A percentile compares a stretch with the other conserved stretches of the same genome.
These are phyloP conservation scores for Sebastes matsubarae DNA, from an alignment of 2,797 vertebrate species.

Conservation along the genomic window DNA sequence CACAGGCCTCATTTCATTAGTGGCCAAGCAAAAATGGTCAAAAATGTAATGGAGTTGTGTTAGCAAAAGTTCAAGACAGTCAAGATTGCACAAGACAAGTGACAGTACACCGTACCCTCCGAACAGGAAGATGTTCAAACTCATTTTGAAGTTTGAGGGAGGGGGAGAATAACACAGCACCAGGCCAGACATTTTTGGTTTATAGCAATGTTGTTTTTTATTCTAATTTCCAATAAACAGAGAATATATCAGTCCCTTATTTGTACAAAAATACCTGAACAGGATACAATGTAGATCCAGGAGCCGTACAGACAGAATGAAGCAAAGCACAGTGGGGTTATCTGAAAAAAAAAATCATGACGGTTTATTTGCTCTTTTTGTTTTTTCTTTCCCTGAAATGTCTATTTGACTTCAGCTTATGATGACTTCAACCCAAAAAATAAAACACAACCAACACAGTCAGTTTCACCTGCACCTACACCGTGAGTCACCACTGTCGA, in stretches of 20 bases:
- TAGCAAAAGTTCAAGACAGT: background rate
- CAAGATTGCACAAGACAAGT: background rate
- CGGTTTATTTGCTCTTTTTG: conserved; percentile 47
- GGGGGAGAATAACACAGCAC: conserved; percentile 28
- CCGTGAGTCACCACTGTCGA: conserved; percentile 44
- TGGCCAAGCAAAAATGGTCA: background rate
- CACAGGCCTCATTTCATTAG: background rate
- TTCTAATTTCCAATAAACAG: conserved; percentile 99
- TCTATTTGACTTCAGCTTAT: conserved; percentile 83
- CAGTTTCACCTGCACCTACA: conserved; percentile 66
- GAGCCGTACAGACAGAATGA: conserved; percentile 90
- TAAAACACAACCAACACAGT: conserved; percentile 58
- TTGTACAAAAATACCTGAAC: conserved; percentile 99
- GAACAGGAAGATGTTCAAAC: background rate
- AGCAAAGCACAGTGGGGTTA: conserved; percentile 87
- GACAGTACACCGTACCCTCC: background rate
- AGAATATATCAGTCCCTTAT: conserved; percentile 97
- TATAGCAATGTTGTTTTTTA: conserved; percentile 95
- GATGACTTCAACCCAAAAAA: conserved; percentile 76
- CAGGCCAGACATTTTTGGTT: conserved; percentile 66
- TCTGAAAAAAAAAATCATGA: conserved; percentile 46
- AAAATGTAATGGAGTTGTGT: background rate
- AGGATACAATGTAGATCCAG: conserved; percentile 94
- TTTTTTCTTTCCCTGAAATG: conserved; percentile 81
- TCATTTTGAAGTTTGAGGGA: background rate